Conservation (phyloP, 2,888 invertebrate genomes). For the Oxytorus armatus region DNA sequence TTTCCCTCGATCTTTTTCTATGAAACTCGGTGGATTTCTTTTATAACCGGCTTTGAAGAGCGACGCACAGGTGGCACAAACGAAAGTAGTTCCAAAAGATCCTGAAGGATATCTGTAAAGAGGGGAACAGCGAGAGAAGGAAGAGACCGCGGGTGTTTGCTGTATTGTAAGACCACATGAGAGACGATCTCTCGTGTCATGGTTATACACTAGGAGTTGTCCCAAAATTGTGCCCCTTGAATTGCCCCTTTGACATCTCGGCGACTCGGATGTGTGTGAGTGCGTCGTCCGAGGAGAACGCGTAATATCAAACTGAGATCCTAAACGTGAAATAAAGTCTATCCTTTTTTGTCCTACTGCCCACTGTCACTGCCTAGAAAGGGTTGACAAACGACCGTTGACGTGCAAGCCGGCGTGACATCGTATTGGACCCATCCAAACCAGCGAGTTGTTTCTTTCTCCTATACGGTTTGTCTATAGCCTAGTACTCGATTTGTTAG, state of each 20-base stretch:
- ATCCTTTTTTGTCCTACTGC: constrained; percentile 28
- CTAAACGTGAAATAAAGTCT: constrained; percentile 71
- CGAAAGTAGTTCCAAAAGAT: constrained; percentile 69
- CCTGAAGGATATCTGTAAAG: constrained; percentile 37
- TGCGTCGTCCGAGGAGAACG: constrained; percentile 32
- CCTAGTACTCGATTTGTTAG: constrained; percentile 20
- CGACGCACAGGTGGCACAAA: constrained; percentile 80
- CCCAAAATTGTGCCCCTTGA: constrained; percentile 74
- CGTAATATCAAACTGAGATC: constrained; percentile 73
- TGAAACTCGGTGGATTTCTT: constrained; percentile 75
- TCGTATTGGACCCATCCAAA: constrained; percentile 25
- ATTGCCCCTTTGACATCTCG: constrained; percentile 61
- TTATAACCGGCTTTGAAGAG: constrained; percentile 77
- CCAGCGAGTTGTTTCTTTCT: neutral
- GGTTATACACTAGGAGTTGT: constrained; percentile 65
- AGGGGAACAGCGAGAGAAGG: constrained; percentile 8
- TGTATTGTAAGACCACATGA: constrained; percentile 71
- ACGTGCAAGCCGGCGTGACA: constrained; percentile 31
- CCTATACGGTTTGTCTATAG: too few species aligned
- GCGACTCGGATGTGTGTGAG: constrained; percentile 48
- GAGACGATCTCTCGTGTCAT: constrained; percentile 53
- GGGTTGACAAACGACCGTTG: constrained; percentile 64
- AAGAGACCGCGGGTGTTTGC: constrained; percentile 52
- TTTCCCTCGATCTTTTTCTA: constrained; percentile 51
- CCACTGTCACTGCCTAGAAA: constrained; percentile 51